Evolutionary conservation across 2,888 invertebrate species (phyloP), one percentile per base, ranked within the genome.

Genomic region (Synanthedon vespiformis): DNA sequence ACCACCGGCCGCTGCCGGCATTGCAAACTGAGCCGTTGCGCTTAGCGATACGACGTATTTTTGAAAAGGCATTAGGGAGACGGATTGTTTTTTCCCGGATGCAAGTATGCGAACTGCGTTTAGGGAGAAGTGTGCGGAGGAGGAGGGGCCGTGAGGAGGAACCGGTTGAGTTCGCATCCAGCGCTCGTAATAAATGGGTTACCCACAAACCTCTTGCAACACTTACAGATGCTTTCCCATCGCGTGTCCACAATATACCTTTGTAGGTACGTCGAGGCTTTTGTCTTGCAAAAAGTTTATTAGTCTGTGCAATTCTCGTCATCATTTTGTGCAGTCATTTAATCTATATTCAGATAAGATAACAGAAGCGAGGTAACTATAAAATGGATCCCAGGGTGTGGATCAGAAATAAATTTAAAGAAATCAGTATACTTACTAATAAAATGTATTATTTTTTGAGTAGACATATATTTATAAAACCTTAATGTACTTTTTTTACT

Each of bases 171-270:
- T 55, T 52, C 70, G 65, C 70, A 65, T 68, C 72, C 75, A 76
- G 72, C 73, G 76, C 40, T 40, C 40, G 48, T 77, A 66, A 67
- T 80, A 85, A 84, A 85, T 85, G 80, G 86, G 85, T 86, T 85
- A 81, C 82, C 86, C 80, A 86, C 83, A 86, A 72, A 86, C 85
- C 85, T 80, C 84, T 80, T 85, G 80, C 73, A 73, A 80, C 34
- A 34, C 34, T 34, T 77, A 83, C 70, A 81, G 75, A 83, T 74
- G 65, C 61, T 56, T 58, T 34, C 13, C 44, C 13, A 44, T 44
- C 12, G 44, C 44, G 13, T 44, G 44, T 44, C 11, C 44, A 44
- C 44, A 14, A 44, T 14, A 10, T 34, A 34, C 44, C 44, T 44
- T 44, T 44, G 14, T 44, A 13, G 44, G 6, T 44, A n/a, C 13